Evolutionary conservation across 2,888 invertebrate species (phyloP).

Genomic region (Himalopsyche japonica): DNA sequence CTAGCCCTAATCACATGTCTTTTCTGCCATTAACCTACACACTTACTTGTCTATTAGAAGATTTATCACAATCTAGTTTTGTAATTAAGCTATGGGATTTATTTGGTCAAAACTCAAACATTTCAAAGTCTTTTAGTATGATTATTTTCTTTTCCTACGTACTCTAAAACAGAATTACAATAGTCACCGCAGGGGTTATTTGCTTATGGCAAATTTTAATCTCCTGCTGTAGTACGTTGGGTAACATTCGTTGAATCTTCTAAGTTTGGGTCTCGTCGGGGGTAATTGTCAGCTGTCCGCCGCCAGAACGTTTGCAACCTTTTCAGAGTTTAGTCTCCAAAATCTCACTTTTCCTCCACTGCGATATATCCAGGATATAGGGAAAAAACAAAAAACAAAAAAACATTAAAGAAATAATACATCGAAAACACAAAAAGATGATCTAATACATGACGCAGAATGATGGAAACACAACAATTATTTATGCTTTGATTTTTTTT

Average conservation of each 20-base stretch:
- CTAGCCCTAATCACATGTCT: constrained; percentile 36
- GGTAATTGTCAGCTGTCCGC: constrained; percentile 40
- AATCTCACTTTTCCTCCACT: constrained; percentile 39
- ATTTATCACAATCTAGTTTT: constrained; percentile 32
- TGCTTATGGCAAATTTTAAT: constrained; percentile 34
- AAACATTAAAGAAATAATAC: constrained; percentile 22
- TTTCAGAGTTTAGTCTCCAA: constrained; percentile 37
- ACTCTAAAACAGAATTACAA: not conserved
- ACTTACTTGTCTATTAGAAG: constrained; percentile 12
- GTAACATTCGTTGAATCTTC: constrained; percentile 38
- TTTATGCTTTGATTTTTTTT: too few species aligned
- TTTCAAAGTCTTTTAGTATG: not conserved
- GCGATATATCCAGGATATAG: constrained; percentile 29
- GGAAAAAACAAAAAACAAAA: constrained; percentile 27
- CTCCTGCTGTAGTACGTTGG: constrained; percentile 36
- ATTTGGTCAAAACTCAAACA: constrained; percentile 4
- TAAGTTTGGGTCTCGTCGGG: constrained; percentile 9
- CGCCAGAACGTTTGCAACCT: constrained; percentile 28
- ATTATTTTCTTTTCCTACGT: not conserved
- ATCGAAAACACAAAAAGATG: not conserved
- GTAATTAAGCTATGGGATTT: not conserved
- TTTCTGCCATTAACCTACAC: constrained; percentile 25
- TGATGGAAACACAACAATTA: not conserved
- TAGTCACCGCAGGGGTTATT: constrained; percentile 4
- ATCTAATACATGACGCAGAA: not conserved